Conservation (phyloP, 1,140 invertebrate species). For the Zelostemma sp. region DNA sequence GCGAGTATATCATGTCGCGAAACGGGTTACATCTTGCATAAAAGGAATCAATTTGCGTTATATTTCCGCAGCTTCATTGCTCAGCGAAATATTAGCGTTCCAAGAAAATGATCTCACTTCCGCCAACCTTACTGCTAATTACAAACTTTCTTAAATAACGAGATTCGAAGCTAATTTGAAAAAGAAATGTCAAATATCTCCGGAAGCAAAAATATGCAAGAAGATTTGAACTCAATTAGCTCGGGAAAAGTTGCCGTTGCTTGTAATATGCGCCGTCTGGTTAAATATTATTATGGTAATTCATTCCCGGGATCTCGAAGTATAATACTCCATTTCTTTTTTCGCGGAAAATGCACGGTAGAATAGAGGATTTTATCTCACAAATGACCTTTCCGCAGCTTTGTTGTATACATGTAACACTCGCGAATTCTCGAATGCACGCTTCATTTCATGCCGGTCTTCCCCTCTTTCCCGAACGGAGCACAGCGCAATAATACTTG, state of each 20-base stretch:
- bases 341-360: not conserved
- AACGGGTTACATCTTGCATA: not conserved
- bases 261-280: not conserved
- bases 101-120: no score
- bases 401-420: conserved; percentile 14
- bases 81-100: no score
- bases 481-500: conserved; percentile 43
- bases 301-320: not conserved
- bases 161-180: not conserved
- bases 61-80: not conserved
- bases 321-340: conserved; percentile 2
- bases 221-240: no score
- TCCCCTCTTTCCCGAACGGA: conserved; percentile 21
- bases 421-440: conserved; percentile 21
- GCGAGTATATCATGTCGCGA: not conserved
- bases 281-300: not conserved
- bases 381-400: conserved; percentile 43
- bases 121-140: no score
- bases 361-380: conserved; percentile 36
- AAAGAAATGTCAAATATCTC: not conserved
- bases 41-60: not conserved
- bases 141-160: not conserved
- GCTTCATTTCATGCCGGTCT: conserved; percentile 37
- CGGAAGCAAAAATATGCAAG: no score
- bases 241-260: not conserved